A percentile compares a stretch with the other conserved stretches of the same genome.
Conservation (phyloP, 2,797 vertebrate species). For the Diplodus sargus region DNA sequence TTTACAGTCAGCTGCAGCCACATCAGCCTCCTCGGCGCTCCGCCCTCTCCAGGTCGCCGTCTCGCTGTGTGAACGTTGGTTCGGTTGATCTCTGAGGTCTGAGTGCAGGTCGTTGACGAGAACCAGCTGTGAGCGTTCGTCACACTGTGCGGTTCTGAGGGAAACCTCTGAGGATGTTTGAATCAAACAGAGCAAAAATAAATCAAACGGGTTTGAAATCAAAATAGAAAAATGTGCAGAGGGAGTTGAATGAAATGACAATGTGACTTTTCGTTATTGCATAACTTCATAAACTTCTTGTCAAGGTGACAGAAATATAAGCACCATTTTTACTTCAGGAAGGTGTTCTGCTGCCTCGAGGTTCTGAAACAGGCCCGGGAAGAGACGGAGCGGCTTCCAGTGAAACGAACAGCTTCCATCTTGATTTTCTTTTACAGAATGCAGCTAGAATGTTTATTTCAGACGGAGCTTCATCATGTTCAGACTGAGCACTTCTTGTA, state of each 20-base stretch:
- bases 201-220: slow-evolving; percentile 19
- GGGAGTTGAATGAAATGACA: slow-evolving; percentile 20
- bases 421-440: too few species aligned
- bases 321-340: too few species aligned
- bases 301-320: neutral
- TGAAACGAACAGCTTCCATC: too few species aligned
- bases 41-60: neutral
- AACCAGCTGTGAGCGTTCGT: neutral
- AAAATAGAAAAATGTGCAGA: neutral
- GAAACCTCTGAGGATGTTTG: slow-evolving; percentile 13
- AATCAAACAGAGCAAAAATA: slow-evolving; percentile 18
- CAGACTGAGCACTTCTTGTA: neutral
- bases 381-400: too few species aligned
- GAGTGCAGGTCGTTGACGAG: neutral
- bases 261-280: neutral
- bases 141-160: slow-evolving; percentile 3
- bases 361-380: too few species aligned
- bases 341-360: too few species aligned
- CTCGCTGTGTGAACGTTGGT: neutral
- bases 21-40: neutral
- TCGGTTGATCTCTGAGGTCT: neutral
- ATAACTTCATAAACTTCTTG: neutral
- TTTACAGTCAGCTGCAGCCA: too few species aligned
- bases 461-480: too few species aligned
- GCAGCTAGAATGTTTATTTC: too few species aligned